Evolutionary conservation across 2,113 vertebrate species (phyloP), one percentile per base, ranked within the genome.

Genomic region (Indri indri): DNA sequence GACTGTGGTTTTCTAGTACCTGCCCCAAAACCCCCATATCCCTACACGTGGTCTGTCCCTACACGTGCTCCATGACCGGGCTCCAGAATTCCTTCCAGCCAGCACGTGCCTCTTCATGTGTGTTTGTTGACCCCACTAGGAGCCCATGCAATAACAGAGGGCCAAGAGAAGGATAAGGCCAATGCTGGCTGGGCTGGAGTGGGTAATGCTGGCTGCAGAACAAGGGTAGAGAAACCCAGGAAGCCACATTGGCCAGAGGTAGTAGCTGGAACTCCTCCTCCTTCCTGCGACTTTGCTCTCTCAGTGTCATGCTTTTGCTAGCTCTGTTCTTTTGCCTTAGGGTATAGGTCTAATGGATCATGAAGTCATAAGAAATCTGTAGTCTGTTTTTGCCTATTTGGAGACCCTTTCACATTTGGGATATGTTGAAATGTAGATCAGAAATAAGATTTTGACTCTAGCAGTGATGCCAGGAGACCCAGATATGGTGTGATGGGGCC

Each of bases 231-330:
- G 59, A 25, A 40, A 2, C 25, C 66, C 52, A 17, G n/a, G 17
- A 22, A 14, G 0, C 18, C 17, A 25, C 10, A 74, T 32, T 18
- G 27, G 1, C 73, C 47, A 16, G 40, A 47, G 52, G 18, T 3
- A 0, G 27, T 11, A 13, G 7, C 9, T 11, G 1, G 76, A 45
- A 6, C 54, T 45, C 17, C 20, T 63, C 0, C 0, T 42, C 3
- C 14, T 61, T 14, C 40, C 54, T 17, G 5, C 11, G 12, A 14
- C n/a, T 47, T 12, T 30, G 32, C 17, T 50, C 42, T 30, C 20
- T 1, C 30, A 54, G 40, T 4, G 25, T 5, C 5, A 0, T 7
- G 14, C 57, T 27, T 14, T 5, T 12, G 32, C 30, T 54, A 8
- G 42, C 47, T 25, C 34, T 20, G 14, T 14, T 47, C 40, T 47